phyloP scores from a whole-genome alignment of 2,113 vertebrate species.

The Pao palembangensis region DNA sequence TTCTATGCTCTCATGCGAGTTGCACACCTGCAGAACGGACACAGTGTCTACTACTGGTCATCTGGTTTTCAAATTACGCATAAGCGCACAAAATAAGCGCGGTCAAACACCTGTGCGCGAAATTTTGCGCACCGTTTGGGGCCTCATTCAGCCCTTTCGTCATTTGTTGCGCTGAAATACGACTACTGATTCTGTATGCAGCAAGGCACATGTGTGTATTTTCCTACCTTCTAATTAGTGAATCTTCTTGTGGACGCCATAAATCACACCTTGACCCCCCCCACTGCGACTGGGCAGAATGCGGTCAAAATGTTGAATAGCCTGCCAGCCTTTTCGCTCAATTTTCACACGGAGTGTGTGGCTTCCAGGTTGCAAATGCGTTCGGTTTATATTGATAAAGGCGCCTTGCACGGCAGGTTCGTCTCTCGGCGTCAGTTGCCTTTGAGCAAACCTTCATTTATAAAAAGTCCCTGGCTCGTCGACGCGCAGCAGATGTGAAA shows the following conservation, averaged over 20 bases:
- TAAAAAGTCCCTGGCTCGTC: conserved; percentile 20
- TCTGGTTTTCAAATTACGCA: background rate
- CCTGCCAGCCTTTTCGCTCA: conserved; percentile 5
- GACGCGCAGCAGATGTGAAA: conserved; percentile 19
- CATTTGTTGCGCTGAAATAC: background rate
- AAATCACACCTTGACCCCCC: conserved; percentile 36
- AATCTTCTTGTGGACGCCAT: conserved; percentile 47
- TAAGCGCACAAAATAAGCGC: background rate
- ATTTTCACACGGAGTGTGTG: conserved; percentile 17
- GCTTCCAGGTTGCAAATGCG: conserved; percentile 34
- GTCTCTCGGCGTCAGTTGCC: background rate
- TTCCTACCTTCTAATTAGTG: conserved; percentile 52
- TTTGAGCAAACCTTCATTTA: conserved; percentile 21
- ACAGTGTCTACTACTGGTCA: background rate
- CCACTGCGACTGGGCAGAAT: conserved; percentile 14
- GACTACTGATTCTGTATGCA: background rate
- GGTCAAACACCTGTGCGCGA: background rate
- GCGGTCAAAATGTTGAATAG: conserved; percentile 20
- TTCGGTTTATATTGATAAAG: background rate
- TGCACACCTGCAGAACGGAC: background rate
- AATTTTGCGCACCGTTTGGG: too few relatives aligned
- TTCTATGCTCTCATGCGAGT: background rate
- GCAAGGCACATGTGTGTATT: background rate
- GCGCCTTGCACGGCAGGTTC: conserved; percentile 4
- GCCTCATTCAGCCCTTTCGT: background rate